These are phyloP conservation scores for Palythoa heliodiscus DNA, from an alignment of 92 coral and sea anemone genomes.

Conservation along the genomic window DNA sequence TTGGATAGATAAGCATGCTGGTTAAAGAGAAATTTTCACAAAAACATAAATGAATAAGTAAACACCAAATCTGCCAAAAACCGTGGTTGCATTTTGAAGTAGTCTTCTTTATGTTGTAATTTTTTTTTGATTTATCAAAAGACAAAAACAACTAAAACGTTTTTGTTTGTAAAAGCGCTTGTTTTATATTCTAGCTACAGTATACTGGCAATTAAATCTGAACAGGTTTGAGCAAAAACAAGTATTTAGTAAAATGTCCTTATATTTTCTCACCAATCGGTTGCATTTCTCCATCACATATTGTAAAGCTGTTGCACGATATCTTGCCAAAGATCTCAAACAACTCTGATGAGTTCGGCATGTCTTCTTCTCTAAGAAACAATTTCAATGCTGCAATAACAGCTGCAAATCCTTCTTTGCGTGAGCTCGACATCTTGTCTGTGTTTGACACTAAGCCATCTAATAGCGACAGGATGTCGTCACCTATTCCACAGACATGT, in stretches of 20 bases:
- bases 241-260: not conserved
- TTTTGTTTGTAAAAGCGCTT: not conserved
- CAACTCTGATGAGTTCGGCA: slow-evolving; percentile 43
- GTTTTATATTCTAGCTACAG: not conserved
- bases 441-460: slow-evolving; percentile 73
- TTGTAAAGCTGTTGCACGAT: slow-evolving; percentile 89
- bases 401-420: slow-evolving; percentile 70
- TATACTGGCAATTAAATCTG: not conserved
- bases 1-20: no score
- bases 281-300: slow-evolving; percentile 91
- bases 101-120: not conserved
- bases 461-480: slow-evolving; percentile 30
- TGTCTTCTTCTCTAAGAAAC: slow-evolving; percentile 60
- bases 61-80: no score
- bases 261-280: slow-evolving; percentile 66
- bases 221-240: not conserved
- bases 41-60: no score
- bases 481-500: slow-evolving; percentile 6
- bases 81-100: no score
- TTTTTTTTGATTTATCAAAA: no score
- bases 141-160: not conserved
- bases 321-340: slow-evolving; percentile 90
- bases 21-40: no score
- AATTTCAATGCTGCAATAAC: slow-evolving; percentile 58
- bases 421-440: slow-evolving; percentile 54